Evolutionary conservation across 2,113 vertebrate species (phyloP).

Genomic region (Ellobius talpinus): DNA sequence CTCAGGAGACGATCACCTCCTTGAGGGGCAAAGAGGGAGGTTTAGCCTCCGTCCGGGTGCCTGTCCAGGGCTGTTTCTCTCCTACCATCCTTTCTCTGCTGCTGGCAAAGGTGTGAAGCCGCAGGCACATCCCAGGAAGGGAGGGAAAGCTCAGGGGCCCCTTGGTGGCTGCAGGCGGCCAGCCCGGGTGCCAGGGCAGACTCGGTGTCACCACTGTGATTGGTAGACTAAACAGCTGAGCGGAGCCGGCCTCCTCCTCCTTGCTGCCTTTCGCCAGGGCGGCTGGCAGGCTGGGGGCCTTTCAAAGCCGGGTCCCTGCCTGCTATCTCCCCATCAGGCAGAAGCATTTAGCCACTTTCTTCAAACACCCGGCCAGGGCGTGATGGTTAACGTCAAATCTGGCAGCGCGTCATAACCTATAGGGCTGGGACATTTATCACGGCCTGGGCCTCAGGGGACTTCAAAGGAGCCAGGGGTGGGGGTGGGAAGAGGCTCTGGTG

Average conservation of each 20-base stretch:
- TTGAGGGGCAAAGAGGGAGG: neutral
- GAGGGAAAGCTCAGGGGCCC: neutral
- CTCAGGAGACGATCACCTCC: too few relatives aligned
- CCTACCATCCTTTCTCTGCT: neutral
- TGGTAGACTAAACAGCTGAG: constrained; percentile 96
- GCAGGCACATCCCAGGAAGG: neutral
- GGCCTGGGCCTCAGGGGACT: constrained; percentile 78
- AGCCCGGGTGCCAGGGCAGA: constrained; percentile 86
- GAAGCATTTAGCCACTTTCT: constrained; percentile 83
- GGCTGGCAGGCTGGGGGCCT: constrained; percentile 67
- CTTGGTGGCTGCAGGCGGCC: constrained; percentile 26
- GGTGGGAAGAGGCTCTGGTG: constrained; percentile 7
- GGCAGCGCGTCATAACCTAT: constrained; percentile 85
- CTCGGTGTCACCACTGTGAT: constrained; percentile 95
- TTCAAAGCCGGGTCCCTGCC: constrained; percentile 2
- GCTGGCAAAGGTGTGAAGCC: constrained; percentile 47
- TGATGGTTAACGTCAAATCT: constrained; percentile 90
- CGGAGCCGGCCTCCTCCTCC: constrained; percentile 75
- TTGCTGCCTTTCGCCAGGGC: constrained; percentile 79
- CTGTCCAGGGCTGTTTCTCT: neutral
- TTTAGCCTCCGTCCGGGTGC: neutral
- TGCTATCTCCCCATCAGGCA: constrained; percentile 82
- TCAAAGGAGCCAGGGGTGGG: constrained; percentile 67
- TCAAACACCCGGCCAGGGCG: constrained; percentile 79
- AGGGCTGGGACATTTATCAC: constrained; percentile 85